A percentile compares a stretch with the other conserved stretches of the same genome.
These are phyloP conservation scores for Mechanitis mazaeus DNA, from an alignment of 2,888 invertebrate genomes.

Conservation along the genomic window DNA sequence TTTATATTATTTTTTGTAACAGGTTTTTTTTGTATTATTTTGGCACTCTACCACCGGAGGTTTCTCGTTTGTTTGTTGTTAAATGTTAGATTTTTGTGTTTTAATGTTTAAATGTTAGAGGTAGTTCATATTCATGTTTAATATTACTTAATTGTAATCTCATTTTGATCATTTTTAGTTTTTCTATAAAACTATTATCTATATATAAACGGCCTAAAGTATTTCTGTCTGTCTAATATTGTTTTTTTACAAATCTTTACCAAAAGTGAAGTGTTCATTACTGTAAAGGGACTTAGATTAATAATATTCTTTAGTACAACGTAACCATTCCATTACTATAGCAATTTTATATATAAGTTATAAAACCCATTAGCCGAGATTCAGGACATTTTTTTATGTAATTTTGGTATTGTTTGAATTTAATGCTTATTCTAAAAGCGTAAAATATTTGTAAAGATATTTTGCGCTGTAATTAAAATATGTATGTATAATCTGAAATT, in stretches of 20 bases:
- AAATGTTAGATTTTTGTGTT: slow-evolving; percentile 27
- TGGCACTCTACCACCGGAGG: slow-evolving; percentile 26
- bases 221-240: slow-evolving; percentile 12
- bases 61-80: slow-evolving; percentile 30
- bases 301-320: slow-evolving; percentile 41
- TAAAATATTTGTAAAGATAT: slow-evolving; percentile 72
- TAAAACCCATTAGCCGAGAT: slow-evolving; percentile 12
- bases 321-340: slow-evolving; percentile 47
- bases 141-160: slow-evolving; percentile 57
- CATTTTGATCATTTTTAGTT: slow-evolving; percentile 44
- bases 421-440: slow-evolving; percentile 36
- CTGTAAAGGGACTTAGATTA: slow-evolving; percentile 35
- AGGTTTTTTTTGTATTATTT: slow-evolving; percentile 10
- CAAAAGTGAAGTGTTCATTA: slow-evolving; percentile 59
- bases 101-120: slow-evolving; percentile 27
- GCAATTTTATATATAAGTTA: slow-evolving; percentile 30
- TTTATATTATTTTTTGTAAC: slow-evolving; percentile 18
- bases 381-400: slow-evolving; percentile 9
- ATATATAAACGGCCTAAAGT: slow-evolving; percentile 32
- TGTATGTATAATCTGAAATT: slow-evolving; percentile 59
- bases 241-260: slow-evolving; percentile 38
- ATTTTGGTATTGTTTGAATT: slow-evolving; percentile 10
- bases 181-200: slow-evolving; percentile 28
- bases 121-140: slow-evolving; percentile 29
- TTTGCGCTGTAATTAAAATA: slow-evolving; percentile 56